A percentile compares a stretch with the other conserved stretches of the same genome.
These are phyloP conservation scores for Parnassius glacialis DNA, from an alignment of 2,888 invertebrate species.

Conservation along the genomic window DNA sequence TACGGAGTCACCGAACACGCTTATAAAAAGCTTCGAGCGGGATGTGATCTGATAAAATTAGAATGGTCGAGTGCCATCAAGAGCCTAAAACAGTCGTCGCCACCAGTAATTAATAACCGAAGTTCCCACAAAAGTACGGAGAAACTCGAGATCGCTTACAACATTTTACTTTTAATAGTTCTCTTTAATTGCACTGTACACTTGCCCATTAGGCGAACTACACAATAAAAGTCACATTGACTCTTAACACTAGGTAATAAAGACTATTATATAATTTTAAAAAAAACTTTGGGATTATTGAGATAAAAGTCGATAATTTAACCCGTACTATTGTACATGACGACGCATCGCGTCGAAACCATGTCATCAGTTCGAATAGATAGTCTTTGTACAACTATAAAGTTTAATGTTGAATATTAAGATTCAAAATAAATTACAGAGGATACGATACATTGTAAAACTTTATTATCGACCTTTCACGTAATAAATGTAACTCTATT, in stretches of 20 bases:
- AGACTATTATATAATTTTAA: slow-evolving; percentile 17
- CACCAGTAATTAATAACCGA: slow-evolving; percentile 40
- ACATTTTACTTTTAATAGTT: slow-evolving; percentile 43
- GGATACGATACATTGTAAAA: slow-evolving; percentile 1
- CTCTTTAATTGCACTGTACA: slow-evolving; percentile 41
- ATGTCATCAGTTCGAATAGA: slow-evolving; percentile 19
- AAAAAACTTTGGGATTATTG: slow-evolving; percentile 14
- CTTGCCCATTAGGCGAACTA: slow-evolving; percentile 30
- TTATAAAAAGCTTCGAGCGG: slow-evolving; percentile 28
- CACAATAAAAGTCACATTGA: slow-evolving; percentile 29
- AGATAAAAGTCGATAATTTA: slow-evolving; percentile 28
- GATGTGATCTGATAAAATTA: slow-evolving; percentile 42
- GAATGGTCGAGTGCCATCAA: slow-evolving; percentile 38
- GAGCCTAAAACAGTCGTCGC: slow-evolving; percentile 31
- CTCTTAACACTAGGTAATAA: slow-evolving; percentile 27
- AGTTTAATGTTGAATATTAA: slow-evolving; percentile 9
- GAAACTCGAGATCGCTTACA: slow-evolving; percentile 38
- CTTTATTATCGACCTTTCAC: slow-evolving; percentile 18
- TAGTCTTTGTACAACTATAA: slow-evolving; percentile 11
- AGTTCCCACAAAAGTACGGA: slow-evolving; percentile 45
- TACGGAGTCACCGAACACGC: slow-evolving; percentile 28
- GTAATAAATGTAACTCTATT: slow-evolving; percentile 13
- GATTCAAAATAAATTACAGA: slow-evolving; percentile 13
- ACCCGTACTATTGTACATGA: slow-evolving; percentile 26
- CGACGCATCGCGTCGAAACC: slow-evolving; percentile 8